These are phyloP conservation scores for Paraplagusia blochii DNA, from an alignment of 2,113 vertebrate genomes.

Conservation along the genomic window DNA sequence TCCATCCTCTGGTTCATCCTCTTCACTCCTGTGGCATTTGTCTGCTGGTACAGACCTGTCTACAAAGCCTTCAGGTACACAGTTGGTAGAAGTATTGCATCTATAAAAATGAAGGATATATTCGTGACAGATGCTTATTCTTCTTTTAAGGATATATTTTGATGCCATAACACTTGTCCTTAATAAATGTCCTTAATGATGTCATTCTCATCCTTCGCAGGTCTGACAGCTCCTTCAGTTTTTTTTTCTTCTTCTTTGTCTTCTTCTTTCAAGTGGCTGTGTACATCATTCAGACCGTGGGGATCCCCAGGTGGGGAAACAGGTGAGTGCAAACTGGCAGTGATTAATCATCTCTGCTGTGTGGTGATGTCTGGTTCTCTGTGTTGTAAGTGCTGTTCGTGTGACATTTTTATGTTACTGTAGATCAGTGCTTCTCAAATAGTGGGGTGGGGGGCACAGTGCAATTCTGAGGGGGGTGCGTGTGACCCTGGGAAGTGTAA, in stretches of 20 bases:
- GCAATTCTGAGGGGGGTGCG: no score
- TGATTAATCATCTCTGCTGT: background rate
- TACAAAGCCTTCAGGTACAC: conserved; percentile 96
- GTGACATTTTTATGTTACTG: no score
- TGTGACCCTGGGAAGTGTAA: no score
- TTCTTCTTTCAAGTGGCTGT: conserved; percentile 95
- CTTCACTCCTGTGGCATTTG: conserved; percentile 91
- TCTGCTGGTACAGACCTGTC: conserved; percentile 96
- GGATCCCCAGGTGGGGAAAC: conserved; percentile 90
- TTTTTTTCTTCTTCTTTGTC: conserved; percentile 97
- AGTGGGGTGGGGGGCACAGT: no score
- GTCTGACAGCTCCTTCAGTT: conserved; percentile 98
- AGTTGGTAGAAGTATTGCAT: no score
- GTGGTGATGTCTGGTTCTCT: background rate
- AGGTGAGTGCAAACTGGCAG: conserved; percentile 77
- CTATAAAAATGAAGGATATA: background rate
- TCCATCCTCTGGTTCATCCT: conserved; percentile 95
- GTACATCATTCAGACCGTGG: conserved; percentile 90
- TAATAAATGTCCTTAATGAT: background rate
- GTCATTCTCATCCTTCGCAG: conserved; percentile 68
- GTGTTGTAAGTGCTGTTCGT: no score
- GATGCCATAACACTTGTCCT: background rate
- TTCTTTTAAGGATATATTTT: background rate
- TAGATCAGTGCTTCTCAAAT: no score
- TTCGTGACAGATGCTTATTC: conserved; percentile 1